Percentiles rank a stretch among this genome's conserved stretches.
Evolutionary conservation across 2,888 invertebrate genomes (phyloP).

Genomic region (Polyploca ridens): DNA sequence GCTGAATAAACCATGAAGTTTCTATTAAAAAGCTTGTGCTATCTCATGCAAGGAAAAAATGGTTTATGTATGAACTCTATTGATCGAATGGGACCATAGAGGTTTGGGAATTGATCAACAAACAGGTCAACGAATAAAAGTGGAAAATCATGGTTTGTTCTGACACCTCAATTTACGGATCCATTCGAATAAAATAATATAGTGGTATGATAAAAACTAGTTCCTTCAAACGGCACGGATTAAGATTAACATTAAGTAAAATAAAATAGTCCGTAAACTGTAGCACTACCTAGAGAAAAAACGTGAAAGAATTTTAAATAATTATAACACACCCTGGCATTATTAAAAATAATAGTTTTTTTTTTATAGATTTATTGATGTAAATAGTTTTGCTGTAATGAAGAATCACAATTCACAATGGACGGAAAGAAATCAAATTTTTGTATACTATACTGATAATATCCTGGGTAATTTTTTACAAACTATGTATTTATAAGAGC

Average conservation of each 20-base stretch:
- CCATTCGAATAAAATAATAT: not conserved
- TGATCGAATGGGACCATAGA: too few species aligned
- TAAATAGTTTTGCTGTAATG: constrained; percentile 22
- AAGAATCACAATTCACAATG: constrained; percentile 19
- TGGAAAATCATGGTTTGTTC: not conserved
- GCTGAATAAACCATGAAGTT: not conserved
- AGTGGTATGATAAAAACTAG: not conserved
- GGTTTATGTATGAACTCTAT: too few species aligned
- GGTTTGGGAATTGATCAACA: too few species aligned
- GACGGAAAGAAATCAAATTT: constrained; percentile 1
- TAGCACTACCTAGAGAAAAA: not conserved
- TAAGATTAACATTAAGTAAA: not conserved
- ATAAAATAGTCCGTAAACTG: constrained; percentile 3
- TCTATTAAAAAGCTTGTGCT: not conserved
- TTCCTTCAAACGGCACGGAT: not conserved
- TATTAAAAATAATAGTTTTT: not conserved
- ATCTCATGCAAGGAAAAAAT: too few species aligned
- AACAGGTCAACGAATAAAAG: too few species aligned
- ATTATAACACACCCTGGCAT: not conserved
- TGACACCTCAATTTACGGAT: not conserved
- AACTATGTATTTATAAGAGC: too few species aligned
- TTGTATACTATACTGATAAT: not conserved
- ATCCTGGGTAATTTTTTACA: not conserved
- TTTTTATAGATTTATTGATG: not conserved
- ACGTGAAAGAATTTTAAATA: not conserved